Conservation (phyloP, 2,113 vertebrate species). For the Cephalophus harveyi region DNA sequence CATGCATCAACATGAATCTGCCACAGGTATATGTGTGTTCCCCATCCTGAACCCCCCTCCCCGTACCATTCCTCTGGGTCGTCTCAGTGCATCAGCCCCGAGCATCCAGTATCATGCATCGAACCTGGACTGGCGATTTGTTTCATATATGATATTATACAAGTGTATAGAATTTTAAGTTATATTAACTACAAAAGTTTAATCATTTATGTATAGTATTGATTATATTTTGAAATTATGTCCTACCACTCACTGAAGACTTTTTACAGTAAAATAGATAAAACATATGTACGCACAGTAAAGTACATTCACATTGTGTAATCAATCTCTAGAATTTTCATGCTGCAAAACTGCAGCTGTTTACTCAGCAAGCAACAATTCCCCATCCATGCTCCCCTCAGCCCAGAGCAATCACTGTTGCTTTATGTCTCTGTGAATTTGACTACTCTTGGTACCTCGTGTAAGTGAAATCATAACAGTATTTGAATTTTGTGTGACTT, state of each 20-base stretch:
- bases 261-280: neutral
- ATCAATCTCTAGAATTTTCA: neutral
- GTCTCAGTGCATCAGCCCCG: no score
- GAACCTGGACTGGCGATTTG: no score
- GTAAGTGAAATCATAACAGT: neutral
- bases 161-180: neutral
- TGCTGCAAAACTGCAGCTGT: neutral
- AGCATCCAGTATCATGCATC: no score
- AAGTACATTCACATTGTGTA: neutral
- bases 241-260: neutral
- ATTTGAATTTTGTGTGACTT: neutral
- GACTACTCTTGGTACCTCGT: neutral
- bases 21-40: no score
- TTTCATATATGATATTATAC: no score
- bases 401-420: neutral
- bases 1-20: no score
- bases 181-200: neutral
- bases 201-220: neutral
- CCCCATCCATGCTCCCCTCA: rapidly evolving
- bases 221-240: neutral
- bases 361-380: neutral
- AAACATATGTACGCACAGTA: neutral
- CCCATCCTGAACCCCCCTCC: no score
- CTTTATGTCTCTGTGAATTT: neutral
- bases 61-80: no score